phyloP scores from a whole-genome alignment of 2,797 vertebrate species.

The Discoglossus pictus region DNA sequence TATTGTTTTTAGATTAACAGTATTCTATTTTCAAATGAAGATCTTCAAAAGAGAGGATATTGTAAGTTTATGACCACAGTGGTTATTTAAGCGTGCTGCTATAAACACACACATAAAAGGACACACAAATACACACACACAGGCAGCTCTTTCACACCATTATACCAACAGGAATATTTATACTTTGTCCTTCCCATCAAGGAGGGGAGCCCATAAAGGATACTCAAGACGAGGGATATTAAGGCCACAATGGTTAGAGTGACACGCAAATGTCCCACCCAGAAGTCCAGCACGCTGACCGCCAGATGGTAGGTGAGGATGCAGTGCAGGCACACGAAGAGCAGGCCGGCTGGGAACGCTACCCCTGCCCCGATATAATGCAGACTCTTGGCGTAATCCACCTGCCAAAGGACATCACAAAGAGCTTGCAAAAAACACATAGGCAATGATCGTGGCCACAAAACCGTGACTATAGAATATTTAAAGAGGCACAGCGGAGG shows the following conservation, averaged over 20 bases:
- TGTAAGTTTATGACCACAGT: too few relatives aligned
- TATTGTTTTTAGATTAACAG: too few relatives aligned
- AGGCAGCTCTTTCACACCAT: too few relatives aligned
- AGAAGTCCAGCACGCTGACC: conserved; percentile 80
- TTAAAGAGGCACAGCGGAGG: too few relatives aligned
- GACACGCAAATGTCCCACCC: conserved; percentile 85
- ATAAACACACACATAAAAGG: too few relatives aligned
- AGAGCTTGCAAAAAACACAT: background rate
- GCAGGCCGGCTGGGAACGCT: conserved; percentile 86
- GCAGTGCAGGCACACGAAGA: conserved; percentile 89
- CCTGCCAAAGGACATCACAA: conserved; percentile 69
- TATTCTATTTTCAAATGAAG: too few relatives aligned
- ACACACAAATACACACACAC: too few relatives aligned
- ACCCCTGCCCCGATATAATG: conserved; percentile 89
- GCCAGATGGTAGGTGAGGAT: conserved; percentile 86
- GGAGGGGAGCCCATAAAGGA: conserved; percentile 68
- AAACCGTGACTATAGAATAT: too few relatives aligned
- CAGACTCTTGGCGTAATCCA: conserved; percentile 87
- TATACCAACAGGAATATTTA: too few relatives aligned
- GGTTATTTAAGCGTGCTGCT: too few relatives aligned
- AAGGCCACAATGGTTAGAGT: conserved; percentile 80
- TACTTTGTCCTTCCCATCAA: background rate
- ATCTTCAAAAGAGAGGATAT: too few relatives aligned
- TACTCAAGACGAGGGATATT: conserved; percentile 87
- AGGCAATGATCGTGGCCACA: too few relatives aligned